phyloP scores from a whole-genome alignment of 2,888 invertebrate species.

The Drosophila mimica region DNA sequence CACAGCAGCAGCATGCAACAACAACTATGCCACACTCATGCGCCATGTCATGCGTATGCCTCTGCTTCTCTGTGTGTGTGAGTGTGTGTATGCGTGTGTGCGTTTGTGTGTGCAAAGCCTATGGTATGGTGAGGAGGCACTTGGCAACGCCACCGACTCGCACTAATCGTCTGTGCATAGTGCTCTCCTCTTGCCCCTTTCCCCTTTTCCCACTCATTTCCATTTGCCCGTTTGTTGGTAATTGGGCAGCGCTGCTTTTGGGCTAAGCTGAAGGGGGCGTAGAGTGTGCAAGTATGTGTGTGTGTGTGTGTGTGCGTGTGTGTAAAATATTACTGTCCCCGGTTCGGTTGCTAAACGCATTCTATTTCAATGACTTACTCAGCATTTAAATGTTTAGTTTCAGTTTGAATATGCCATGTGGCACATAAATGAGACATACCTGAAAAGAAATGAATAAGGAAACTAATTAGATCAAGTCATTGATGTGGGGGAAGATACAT shows the following conservation, averaged over 20 bases:
- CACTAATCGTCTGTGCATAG: slow-evolving; percentile 53
- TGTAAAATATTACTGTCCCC: slow-evolving; percentile 13
- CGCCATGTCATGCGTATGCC: slow-evolving; percentile 48
- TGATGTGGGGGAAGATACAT: not conserved
- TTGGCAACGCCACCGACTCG: slow-evolving; percentile 62
- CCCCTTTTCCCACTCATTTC: not conserved
- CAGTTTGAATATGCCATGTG: not conserved
- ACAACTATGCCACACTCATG: slow-evolving; percentile 57
- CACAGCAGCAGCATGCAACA: slow-evolving; percentile 48
- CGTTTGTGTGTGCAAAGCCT: slow-evolving; percentile 17
- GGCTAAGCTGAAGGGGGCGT: not conserved
- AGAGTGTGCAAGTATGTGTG: not conserved
- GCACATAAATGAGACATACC: slow-evolving; percentile 46
- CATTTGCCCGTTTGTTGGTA: slow-evolving; percentile 47
- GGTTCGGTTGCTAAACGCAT: slow-evolving; percentile 25
- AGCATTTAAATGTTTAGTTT: slow-evolving; percentile 28
- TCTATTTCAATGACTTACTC: slow-evolving; percentile 64
- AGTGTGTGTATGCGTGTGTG: slow-evolving; percentile 3
- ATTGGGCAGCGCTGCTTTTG: slow-evolving; percentile 58
- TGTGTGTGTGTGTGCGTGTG: not conserved
- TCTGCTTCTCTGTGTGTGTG: slow-evolving; percentile 8
- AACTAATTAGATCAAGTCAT: slow-evolving; percentile 30
- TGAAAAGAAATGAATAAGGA: slow-evolving; percentile 34
- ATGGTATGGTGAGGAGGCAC: slow-evolving; percentile 39
- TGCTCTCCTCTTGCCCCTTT: not conserved